These are phyloP conservation scores for Tragulus kanchil DNA, from an alignment of 2,113 vertebrate species.

Conservation along the genomic window DNA sequence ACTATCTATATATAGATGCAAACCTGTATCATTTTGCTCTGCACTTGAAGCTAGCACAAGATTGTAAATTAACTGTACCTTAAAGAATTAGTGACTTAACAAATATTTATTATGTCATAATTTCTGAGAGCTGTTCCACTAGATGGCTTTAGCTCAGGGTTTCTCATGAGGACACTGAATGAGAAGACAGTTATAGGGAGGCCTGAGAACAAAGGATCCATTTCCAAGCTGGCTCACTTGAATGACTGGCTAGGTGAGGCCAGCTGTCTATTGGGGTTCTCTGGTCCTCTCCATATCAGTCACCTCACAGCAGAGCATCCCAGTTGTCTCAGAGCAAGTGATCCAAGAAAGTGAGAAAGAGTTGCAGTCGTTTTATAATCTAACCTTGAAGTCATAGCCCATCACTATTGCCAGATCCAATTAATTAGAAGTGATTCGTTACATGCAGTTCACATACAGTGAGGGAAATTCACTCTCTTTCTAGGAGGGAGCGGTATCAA, in stretches of 20 bases:
- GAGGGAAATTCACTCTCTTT: neutral
- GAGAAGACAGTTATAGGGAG: neutral
- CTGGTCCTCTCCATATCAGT: no score
- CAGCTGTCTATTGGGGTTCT: neutral
- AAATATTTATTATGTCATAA: neutral
- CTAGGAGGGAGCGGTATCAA: neutral
- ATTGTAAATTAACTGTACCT: neutral
- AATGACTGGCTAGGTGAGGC: neutral
- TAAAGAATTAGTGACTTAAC: neutral
- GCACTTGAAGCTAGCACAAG: neutral
- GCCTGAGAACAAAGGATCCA: no score
- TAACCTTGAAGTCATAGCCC: neutral
- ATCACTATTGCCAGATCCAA: neutral
- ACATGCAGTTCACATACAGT: neutral
- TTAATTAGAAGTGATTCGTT: conserved; percentile 44
- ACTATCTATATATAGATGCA: neutral
- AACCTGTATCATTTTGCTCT: neutral
- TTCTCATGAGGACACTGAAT: neutral
- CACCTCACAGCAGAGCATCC: neutral
- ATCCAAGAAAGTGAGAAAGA: neutral
- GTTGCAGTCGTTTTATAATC: neutral
- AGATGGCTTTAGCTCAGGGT: neutral
- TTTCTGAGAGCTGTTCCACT: neutral
- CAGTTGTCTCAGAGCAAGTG: neutral
- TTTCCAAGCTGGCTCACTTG: neutral